Evolutionary conservation across 2,888 invertebrate genomes (phyloP), one percentile per base, ranked within the genome.

Genomic region (Flexamia atlantica): DNA sequence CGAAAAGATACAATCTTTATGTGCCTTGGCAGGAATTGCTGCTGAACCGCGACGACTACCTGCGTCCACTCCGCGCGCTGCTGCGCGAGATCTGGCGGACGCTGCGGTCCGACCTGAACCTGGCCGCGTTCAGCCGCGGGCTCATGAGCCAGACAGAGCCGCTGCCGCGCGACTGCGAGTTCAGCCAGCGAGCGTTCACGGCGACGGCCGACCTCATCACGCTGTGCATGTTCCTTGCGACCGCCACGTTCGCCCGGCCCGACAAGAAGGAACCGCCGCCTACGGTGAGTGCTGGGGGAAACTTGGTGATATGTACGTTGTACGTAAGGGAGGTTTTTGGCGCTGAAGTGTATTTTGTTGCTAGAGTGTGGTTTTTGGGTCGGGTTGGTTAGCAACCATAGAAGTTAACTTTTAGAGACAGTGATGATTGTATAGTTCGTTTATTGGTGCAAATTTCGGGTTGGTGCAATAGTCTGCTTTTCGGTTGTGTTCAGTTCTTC

Each of bases 21-120:
- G n/a, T n/a, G n/a, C n/a, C n/a, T n/a, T n/a, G n/a, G 88, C 92
- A 96, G 92, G 98, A 98, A 90, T 91, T 98, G 87, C 90, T 99
- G 57, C 92, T 96, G 86, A 95, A 96, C 84, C 93, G 96, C 20
- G 99, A 99, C 87, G 99, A 99, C 90, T 98, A 97, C 90, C 91
- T 98, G 85, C 93, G 97, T 0, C 96, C 98, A 0, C 90, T 99
- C 87, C 93, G 98, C 1, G 95, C 96, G 7, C 92, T 99, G 85
- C 91, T 98, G 0, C 93, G 98, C 82, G 99, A 99, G 91, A 95
- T 97, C 85, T 96, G 97, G 79, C 94, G 98, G 20, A 95, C 96
- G 79, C 92, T 98, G 0, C 91, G 97, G 85, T 93, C 95, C 90
- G 98, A 96, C 89, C 93, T 97, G 76, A 96, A 95, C 89, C 92